These are phyloP conservation scores for Sitodiplosis mosellana DNA, from an alignment of 1,140 invertebrate species.

Conservation along the genomic window DNA sequence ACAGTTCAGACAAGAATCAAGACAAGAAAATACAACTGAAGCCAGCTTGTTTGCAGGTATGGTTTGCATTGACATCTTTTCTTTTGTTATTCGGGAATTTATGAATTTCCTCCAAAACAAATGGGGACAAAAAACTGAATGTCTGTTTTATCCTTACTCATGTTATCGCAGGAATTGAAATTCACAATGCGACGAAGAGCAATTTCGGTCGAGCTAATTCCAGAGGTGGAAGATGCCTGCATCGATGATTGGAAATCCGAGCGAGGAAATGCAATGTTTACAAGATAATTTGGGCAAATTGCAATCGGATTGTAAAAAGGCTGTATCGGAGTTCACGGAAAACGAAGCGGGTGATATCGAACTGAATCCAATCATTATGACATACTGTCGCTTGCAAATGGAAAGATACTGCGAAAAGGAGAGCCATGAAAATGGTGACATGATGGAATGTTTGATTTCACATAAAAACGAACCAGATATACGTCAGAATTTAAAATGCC, in stretches of 20 bases:
- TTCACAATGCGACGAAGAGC: slow-evolving; percentile 85
- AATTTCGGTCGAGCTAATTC: slow-evolving; percentile 77
- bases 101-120: too few relatives aligned
- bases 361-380: slow-evolving; percentile 68
- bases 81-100: background rate
- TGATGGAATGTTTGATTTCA: slow-evolving; percentile 85
- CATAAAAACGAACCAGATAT: slow-evolving; percentile 76
- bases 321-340: slow-evolving; percentile 76
- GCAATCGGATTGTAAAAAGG: slow-evolving; percentile 24
- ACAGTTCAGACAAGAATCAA: slow-evolving; percentile 47
- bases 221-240: slow-evolving; percentile 83
- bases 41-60: slow-evolving; percentile 32
- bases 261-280: slow-evolving; percentile 80
- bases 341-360: slow-evolving; percentile 71
- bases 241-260: slow-evolving; percentile 68
- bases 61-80: background rate
- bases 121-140: background rate
- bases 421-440: slow-evolving; percentile 56
- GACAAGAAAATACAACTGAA: slow-evolving; percentile 29
- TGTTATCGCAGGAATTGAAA: slow-evolving; percentile 51
- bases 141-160: background rate
- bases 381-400: slow-evolving; percentile 64
- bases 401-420: slow-evolving; percentile 60
- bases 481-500: slow-evolving; percentile 62
- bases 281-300: slow-evolving; percentile 72